Percentiles rank a stretch among this genome's conserved stretches.
phyloP scores from a whole-genome alignment of 2,888 invertebrate species.

The Achlya flavicornis region DNA sequence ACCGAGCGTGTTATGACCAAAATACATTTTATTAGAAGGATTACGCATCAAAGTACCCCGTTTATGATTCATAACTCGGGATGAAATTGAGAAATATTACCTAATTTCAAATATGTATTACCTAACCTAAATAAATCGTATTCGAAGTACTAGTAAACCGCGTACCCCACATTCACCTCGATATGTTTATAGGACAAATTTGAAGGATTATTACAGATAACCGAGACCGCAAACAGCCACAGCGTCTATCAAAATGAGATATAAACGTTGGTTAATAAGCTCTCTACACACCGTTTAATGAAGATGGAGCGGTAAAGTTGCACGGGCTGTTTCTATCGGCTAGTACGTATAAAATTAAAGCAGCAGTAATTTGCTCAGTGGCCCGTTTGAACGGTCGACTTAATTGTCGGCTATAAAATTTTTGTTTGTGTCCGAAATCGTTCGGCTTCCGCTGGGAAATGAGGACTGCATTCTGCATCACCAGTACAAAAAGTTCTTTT shows the following conservation, averaged over 20 bases:
- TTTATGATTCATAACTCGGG: conserved; percentile 22
- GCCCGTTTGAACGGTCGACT: conserved; percentile 41
- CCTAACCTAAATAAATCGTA: conserved; percentile 39
- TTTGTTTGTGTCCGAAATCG: conserved; percentile 60
- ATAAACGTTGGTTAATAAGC: conserved; percentile 46
- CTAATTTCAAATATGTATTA: conserved; percentile 33
- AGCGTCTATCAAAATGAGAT: conserved; percentile 40
- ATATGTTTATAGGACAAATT: conserved; percentile 34
- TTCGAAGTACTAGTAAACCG: conserved; percentile 34
- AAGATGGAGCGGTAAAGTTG: conserved; percentile 48
- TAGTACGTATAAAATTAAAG: conserved; percentile 46
- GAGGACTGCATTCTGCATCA: conserved; percentile 46
- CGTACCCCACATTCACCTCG: conserved; percentile 12
- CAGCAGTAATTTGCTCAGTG: conserved; percentile 43
- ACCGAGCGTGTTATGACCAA: conserved; percentile 31
- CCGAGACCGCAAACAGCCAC: conserved; percentile 37
- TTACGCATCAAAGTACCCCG: not conserved
- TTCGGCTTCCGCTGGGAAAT: conserved; percentile 50
- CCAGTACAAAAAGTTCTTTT: conserved; percentile 44
- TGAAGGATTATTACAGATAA: conserved; percentile 37
- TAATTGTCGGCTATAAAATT: conserved; percentile 63
- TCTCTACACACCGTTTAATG: conserved; percentile 47
- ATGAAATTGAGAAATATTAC: conserved; percentile 45
- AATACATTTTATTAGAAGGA: conserved; percentile 45
- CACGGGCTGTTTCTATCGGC: conserved; percentile 30